These are phyloP conservation scores for Heliconius ismenius DNA, from an alignment of 2,888 invertebrate species.

Conservation along the genomic window DNA sequence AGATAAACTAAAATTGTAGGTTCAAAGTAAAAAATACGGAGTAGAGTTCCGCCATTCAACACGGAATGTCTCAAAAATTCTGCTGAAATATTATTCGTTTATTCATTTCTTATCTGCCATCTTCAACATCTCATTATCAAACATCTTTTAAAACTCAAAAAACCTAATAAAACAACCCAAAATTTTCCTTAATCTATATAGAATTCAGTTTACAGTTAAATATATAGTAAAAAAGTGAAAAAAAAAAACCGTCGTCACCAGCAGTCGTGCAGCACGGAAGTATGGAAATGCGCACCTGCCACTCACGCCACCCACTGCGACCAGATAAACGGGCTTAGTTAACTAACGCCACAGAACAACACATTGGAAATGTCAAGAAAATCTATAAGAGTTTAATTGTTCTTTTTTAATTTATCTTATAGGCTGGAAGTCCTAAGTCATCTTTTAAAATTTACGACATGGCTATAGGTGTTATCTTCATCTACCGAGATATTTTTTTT, in stretches of 20 bases:
- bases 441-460: too few relatives aligned
- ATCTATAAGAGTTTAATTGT: neutral
- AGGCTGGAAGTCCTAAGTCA: too few relatives aligned
- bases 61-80: neutral
- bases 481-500: too few relatives aligned
- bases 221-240: slow-evolving; percentile 9
- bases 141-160: neutral
- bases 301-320: slow-evolving; percentile 55
- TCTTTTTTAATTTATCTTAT: neutral
- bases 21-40: neutral
- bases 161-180: neutral
- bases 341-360: slow-evolving; percentile 46
- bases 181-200: neutral
- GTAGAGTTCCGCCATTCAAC: neutral
- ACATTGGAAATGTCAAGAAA: neutral
- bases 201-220: neutral
- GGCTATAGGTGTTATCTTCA: too few relatives aligned
- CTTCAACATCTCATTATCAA: too few relatives aligned
- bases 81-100: neutral
- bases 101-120: too few relatives aligned
- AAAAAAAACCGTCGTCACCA: slow-evolving; percentile 40
- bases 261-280: slow-evolving; percentile 46
- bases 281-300: slow-evolving; percentile 58
- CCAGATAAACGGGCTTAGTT: slow-evolving; percentile 53
- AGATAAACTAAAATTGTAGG: neutral